Base-by-base conservation (phyloP, 2,797 vertebrate genomes). In the Anniella stebbinsi region DNA sequence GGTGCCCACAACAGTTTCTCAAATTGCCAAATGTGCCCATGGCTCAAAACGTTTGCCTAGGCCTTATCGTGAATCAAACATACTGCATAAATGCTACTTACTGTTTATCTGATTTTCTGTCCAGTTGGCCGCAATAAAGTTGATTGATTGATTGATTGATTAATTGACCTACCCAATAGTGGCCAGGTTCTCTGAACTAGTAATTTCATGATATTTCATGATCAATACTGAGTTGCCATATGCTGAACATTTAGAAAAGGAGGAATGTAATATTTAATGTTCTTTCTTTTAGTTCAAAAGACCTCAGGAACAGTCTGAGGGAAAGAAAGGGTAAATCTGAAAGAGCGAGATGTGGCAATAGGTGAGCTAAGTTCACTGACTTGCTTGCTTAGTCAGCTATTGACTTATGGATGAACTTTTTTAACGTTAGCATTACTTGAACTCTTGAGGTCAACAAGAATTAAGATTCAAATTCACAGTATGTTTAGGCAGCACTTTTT, bases 311-410 rank as follows among this genome's bases (percentile, higher is more conserved):
- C 48, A 33, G 45, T 38, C n/a, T 75, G 72, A 54, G 51, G 30
- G 77, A 80, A 80, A 80, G 33, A 80, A 51, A 5, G 45, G 6
- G 33, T 33, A 13, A 15, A 12, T 80, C 51, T n/a, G 54, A 84
- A 84, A 70, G 41, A 48, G 17, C 12, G 10, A 28, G 33, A 51
- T 72, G 17, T 70, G 51, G 51, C 38, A 54, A 51, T 23, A 70
- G 66, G 67, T 69, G 41, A 84, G 17, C 23, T 84, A 51, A 36
- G 67, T n/a, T n/a, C 30, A 84, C 28, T 51, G 83, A 36, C 18
- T n/a, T 72, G 36, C 9, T 48, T n/a, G 83, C 45, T 85, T 85
- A 85, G 83, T 85, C 45, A 23, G 33, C 67, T 85, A 70, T 18
- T 72, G 45, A 21, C 45, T 85, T 51, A 72, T 54, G 67, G 18